A percentile compares a stretch with the other conserved stretches of the same genome.
These are phyloP conservation scores for Macroglossus sobrinus DNA, from an alignment of 2,113 vertebrate species.

Conservation along the genomic window DNA sequence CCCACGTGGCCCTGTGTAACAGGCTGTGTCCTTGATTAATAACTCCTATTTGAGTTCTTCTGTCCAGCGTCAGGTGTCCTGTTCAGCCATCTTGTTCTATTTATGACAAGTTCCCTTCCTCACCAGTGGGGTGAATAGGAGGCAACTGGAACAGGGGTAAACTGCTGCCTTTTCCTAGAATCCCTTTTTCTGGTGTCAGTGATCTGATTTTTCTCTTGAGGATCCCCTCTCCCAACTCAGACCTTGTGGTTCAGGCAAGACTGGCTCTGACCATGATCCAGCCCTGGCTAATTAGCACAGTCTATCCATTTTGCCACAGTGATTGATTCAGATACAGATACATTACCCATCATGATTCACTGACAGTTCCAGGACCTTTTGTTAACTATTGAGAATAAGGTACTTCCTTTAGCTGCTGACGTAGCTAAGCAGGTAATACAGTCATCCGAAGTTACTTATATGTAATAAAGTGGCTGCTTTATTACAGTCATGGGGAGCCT, in stretches of 20 bases:
- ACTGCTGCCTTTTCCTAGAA: neutral
- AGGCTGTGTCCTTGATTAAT: neutral
- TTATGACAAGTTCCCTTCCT: neutral
- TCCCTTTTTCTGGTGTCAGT: neutral
- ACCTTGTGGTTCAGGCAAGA: neutral
- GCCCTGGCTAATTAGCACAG: neutral
- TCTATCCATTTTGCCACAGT: neutral
- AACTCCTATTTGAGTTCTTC: neutral
- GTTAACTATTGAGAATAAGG: neutral
- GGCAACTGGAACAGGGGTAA: neutral
- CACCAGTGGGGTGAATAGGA: neutral
- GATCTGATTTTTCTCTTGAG: neutral
- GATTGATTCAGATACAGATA: neutral
- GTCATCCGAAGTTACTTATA: neutral
- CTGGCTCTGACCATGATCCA: neutral
- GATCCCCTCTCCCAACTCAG: neutral
- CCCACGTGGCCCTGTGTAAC: neutral
- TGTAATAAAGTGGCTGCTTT: neutral
- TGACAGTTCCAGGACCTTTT: neutral
- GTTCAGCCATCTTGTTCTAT: neutral
- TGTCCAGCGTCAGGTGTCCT: rapidly evolving
- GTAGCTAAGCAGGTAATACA: neutral
- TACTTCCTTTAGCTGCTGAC: neutral
- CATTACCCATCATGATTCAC: neutral
- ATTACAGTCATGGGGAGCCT: neutral